Conservation (phyloP, 1,140 invertebrate genomes). For the Lepidostoma basale region DNA sequence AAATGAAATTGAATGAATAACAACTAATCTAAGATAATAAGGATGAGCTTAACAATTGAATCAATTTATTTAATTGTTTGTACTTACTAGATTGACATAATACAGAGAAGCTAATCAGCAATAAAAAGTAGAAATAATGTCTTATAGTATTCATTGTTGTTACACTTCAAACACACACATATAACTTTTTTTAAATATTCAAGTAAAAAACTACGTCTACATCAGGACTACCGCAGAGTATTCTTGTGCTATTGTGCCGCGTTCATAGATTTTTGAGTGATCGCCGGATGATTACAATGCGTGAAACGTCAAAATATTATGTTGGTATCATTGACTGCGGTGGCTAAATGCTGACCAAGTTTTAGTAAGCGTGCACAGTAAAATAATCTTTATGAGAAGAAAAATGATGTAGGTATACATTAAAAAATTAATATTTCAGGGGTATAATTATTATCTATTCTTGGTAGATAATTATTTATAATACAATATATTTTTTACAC, state of each 20-base stretch:
- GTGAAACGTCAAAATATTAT: conserved; percentile 34
- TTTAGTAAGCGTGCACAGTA: too few species aligned
- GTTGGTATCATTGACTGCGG: too few species aligned
- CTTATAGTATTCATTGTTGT: conserved; percentile 10
- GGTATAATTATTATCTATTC: too few species aligned
- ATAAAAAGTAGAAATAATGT: not conserved
- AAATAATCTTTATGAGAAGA: too few species aligned
- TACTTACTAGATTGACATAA: conserved; percentile 26
- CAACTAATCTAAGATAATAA: conserved; percentile 31
- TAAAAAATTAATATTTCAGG: too few species aligned
- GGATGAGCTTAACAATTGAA: conserved; percentile 32
- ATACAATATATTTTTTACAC: too few species aligned
- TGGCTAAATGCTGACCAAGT: too few species aligned
- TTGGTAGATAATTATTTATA: too few species aligned
- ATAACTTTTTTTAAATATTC: conserved; percentile 12
- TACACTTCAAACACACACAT: not conserved
- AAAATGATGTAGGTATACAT: too few species aligned
- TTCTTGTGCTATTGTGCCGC: too few species aligned
- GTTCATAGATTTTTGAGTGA: conserved; percentile 3
- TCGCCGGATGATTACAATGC: not conserved
- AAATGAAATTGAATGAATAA: conserved; percentile 16
- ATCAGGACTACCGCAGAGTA: not conserved
- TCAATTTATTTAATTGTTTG: conserved; percentile 29
- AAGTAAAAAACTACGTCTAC: not conserved
- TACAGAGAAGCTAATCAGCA: not conserved